phyloP scores from a whole-genome alignment of 2,888 invertebrate genomes.

The Trimorus sp. region DNA sequence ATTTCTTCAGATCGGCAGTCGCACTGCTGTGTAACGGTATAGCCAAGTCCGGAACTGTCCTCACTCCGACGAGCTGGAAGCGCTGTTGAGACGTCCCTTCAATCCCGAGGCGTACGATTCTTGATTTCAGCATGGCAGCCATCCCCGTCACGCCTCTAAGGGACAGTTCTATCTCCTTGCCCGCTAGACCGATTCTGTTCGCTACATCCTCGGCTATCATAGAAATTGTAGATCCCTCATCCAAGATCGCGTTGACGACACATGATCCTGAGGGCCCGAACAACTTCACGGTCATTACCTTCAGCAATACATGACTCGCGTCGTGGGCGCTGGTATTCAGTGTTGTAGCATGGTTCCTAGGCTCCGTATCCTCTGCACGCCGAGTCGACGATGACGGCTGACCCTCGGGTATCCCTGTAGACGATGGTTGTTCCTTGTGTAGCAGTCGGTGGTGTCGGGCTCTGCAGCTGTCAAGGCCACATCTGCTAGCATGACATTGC shows the following conservation, averaged over 20 bases:
- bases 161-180: not conserved
- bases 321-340: not conserved
- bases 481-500: not conserved
- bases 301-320: slow-evolving; percentile 20
- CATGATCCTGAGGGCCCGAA: slow-evolving; percentile 15
- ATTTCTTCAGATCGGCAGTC: not conserved
- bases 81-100: not conserved
- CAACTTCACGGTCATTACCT: slow-evolving; percentile 16
- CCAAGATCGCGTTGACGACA: slow-evolving; percentile 29
- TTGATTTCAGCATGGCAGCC: not conserved
- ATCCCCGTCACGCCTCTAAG: not conserved
- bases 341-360: no score
- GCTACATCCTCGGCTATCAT: slow-evolving; percentile 15
- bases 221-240: slow-evolving; percentile 31
- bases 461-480: not conserved
- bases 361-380: not conserved
- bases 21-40: not conserved
- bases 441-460: not conserved
- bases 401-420: not conserved
- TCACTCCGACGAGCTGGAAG: not conserved
- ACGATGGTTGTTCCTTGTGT: not conserved
- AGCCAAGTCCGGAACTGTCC: not conserved
- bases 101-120: not conserved
- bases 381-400: not conserved
- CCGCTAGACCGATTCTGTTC: not conserved